Evolutionary conservation across 2,888 invertebrate species (phyloP).

Genomic region (Tenodera sinensis): DNA sequence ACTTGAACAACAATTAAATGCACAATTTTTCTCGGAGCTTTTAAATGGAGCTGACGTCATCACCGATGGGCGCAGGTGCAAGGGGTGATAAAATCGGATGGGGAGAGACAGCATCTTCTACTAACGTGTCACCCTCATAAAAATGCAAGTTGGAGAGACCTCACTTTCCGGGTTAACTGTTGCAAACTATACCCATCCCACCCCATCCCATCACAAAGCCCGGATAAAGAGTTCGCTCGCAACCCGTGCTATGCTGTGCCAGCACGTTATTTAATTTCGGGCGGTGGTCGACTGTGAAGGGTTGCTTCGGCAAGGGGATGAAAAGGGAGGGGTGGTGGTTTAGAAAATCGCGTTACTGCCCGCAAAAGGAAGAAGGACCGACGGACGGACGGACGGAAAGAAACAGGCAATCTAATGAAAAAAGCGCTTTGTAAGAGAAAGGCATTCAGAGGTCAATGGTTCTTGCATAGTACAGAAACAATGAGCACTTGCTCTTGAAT

Average conservation of each 20-base stretch:
- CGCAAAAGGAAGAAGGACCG: neutral
- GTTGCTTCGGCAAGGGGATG: neutral
- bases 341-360: conserved; percentile 13
- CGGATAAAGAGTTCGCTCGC: neutral
- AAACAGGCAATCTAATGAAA: neutral
- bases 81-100: neutral
- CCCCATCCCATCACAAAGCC: neutral
- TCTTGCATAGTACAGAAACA: neutral
- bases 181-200: neutral
- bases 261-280: conserved; percentile 2
- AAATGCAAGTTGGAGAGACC: neutral
- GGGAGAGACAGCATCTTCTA: neutral
- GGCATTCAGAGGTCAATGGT: neutral
- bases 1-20: neutral
- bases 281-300: neutral
- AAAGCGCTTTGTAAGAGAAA: neutral
- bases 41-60: too few relatives aligned
- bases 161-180: neutral
- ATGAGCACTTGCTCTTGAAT: neutral
- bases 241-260: neutral
- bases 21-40: neutral
- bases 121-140: neutral
- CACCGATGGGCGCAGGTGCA: too few relatives aligned
- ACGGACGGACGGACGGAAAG: neutral
- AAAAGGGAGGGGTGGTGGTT: conserved; percentile 6